A percentile compares a stretch with the other conserved stretches of the same genome.
Conservation (phyloP, 2,888 invertebrate species). For the Ichneumoninae sp. region DNA sequence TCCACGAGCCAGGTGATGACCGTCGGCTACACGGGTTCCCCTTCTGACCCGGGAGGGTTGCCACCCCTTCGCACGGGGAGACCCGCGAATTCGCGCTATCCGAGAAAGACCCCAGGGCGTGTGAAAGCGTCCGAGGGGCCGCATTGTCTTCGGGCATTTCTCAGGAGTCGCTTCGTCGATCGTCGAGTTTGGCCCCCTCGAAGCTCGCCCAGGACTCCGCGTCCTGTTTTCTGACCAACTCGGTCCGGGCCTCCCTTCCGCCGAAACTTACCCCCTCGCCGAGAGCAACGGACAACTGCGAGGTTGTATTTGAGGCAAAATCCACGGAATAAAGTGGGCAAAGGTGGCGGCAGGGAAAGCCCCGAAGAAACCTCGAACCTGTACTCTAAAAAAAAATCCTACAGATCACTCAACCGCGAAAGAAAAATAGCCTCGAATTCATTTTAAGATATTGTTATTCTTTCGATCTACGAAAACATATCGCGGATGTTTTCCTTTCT, state of each 20-base stretch:
- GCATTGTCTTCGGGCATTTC: constrained; percentile 76
- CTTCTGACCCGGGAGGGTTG: constrained; percentile 50
- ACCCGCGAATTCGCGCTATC: constrained; percentile 37
- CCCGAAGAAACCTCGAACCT: constrained; percentile 43
- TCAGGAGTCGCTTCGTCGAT: constrained; percentile 61
- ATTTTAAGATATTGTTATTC: constrained; percentile 48
- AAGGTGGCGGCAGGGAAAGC: constrained; percentile 22
- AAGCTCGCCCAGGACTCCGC: constrained; percentile 7
- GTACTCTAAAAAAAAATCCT: background rate
- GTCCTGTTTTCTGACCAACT: constrained; percentile 61
- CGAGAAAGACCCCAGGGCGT: constrained; percentile 72
- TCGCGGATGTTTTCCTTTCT: constrained; percentile 26
- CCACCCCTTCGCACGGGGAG: constrained; percentile 21
- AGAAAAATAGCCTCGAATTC: constrained; percentile 12
- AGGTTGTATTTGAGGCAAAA: constrained; percentile 9
- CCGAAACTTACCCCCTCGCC: background rate
- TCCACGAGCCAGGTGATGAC: constrained; percentile 81
- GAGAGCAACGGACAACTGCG: background rate
- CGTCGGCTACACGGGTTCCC: constrained; percentile 70
- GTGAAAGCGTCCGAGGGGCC: constrained; percentile 75
- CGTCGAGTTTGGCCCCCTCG: constrained; percentile 16
- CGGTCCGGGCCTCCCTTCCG: constrained; percentile 16
- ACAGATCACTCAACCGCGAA: background rate
- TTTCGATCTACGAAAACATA: constrained; percentile 47
- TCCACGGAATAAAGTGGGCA: constrained; percentile 20